Conservation (phyloP, 2,113 vertebrate genomes). For the Pygoscelis antarcticus region DNA sequence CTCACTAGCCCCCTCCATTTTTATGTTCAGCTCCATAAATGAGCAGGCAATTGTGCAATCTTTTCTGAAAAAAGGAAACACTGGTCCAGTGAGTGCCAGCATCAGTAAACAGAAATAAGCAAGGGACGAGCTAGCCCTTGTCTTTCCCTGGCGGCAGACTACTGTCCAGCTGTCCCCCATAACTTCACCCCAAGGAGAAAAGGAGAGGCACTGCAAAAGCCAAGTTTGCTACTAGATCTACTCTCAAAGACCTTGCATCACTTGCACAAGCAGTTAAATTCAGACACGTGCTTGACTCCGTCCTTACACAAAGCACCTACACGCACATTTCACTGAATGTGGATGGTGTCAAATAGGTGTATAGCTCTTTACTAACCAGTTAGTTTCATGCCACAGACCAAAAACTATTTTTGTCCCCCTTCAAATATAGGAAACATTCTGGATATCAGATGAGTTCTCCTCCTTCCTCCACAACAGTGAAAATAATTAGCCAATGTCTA, state of each 20-base stretch:
- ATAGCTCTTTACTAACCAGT: neutral
- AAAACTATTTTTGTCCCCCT: neutral
- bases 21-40: neutral
- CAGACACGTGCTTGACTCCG: accelerated
- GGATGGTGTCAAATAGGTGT: neutral
- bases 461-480: neutral
- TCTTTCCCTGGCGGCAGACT: neutral
- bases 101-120: neutral
- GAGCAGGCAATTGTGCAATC: neutral
- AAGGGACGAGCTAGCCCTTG: neutral
- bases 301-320: neutral
- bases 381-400: neutral
- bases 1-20: neutral
- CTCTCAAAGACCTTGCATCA: neutral
- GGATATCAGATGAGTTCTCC: neutral
- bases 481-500: neutral
- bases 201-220: neutral
- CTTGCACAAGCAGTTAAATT: neutral
- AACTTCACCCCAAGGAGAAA: neutral
- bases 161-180: neutral
- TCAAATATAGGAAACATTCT: neutral
- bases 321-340: neutral
- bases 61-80: neutral
- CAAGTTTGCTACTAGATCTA: neutral
- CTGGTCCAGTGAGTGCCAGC: neutral